Percentiles rank a stretch among this genome's conserved stretches.
Conservation (phyloP, 1,140 invertebrate species). For the Trichonephila clavipes region DNA sequence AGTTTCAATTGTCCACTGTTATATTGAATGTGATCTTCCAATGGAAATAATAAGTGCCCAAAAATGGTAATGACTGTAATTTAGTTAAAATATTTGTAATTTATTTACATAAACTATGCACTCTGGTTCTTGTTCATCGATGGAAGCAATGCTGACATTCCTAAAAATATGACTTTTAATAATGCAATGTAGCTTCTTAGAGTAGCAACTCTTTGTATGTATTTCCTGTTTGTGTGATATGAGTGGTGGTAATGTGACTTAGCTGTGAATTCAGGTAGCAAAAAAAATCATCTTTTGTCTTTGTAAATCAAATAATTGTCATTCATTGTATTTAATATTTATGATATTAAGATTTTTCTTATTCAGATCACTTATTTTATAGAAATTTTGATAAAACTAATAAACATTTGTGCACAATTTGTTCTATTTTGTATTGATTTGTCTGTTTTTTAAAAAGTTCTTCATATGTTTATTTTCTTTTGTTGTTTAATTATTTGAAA, state of each 20-base stretch:
- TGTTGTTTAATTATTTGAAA: too few species aligned
- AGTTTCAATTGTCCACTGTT: slow-evolving; percentile 9
- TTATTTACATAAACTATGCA: slow-evolving; percentile 13
- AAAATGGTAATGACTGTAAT: slow-evolving; percentile 16
- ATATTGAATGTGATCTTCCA: slow-evolving; percentile 22
- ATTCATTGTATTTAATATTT: too few species aligned
- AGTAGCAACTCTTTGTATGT: neutral
- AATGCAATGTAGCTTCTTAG: slow-evolving; percentile 34
- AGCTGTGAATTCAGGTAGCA: neutral
- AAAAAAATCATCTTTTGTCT: neutral
- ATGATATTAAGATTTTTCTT: too few species aligned
- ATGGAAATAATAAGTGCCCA: neutral
- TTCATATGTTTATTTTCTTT: too few species aligned
- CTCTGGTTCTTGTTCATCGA: neutral
- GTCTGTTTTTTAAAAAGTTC: too few species aligned
- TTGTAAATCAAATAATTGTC: too few species aligned
- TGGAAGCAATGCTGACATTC: slow-evolving; percentile 26
- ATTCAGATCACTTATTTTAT: too few species aligned
- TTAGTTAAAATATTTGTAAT: slow-evolving; percentile 9
- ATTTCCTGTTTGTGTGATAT: neutral
- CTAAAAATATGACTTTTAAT: neutral
- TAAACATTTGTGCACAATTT: too few species aligned
- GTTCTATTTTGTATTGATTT: too few species aligned
- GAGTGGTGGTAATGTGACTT: neutral
- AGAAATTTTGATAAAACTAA: too few species aligned